Evolutionary conservation across 2,888 invertebrate species (phyloP), one percentile per base, ranked within the genome.

Genomic region (Petrophora chlorosata): DNA sequence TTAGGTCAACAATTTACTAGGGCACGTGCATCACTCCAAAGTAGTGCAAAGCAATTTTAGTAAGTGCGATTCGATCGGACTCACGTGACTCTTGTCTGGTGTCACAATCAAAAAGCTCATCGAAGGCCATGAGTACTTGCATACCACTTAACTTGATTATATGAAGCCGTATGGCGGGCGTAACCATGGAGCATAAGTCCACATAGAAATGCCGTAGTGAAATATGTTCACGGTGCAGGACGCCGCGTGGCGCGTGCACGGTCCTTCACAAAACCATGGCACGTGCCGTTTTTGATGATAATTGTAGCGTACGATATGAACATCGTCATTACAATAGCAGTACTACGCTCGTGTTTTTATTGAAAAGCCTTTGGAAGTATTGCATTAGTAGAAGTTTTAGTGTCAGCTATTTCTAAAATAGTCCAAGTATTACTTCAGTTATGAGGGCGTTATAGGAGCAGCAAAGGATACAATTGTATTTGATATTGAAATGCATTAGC

Each of bases 91-190:
- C 69, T 78, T 78, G 79, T 76, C 73, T 73, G 63, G 63, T 66
- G 69, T 75, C 80, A 74, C 79, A 84, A 86, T 85, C 80, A 82
- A 87, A 85, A 86, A 78, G 54, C 45, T 47, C 76, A 75, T 76
- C 79, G 81, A 9, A 22, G 73, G 78, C 62, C 75, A 73, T 74
- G 60, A 64, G 65, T 74, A 72, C 77, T 76, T 77, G 76, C 82
- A 82, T 78, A 85, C 88, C 91, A 90, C 86, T 91, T 91, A 91
- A 91, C 86, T 89, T 90, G 86, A 91, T 91, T 91, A 88, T 85
- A 76, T 68, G 80, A 81, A 79, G 79, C 78, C 77, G 70, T 73
- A 72, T 67, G 67, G 68, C 53, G 65, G 73, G 63, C 58, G 69
- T 43, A 15, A 25, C 47, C 25, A 17, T 34, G 13, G 34, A 26